Percentiles rank a stretch among this genome's conserved stretches.
phyloP scores from a whole-genome alignment of 1,140 invertebrate genomes.

The Microplitis demolitor region DNA sequence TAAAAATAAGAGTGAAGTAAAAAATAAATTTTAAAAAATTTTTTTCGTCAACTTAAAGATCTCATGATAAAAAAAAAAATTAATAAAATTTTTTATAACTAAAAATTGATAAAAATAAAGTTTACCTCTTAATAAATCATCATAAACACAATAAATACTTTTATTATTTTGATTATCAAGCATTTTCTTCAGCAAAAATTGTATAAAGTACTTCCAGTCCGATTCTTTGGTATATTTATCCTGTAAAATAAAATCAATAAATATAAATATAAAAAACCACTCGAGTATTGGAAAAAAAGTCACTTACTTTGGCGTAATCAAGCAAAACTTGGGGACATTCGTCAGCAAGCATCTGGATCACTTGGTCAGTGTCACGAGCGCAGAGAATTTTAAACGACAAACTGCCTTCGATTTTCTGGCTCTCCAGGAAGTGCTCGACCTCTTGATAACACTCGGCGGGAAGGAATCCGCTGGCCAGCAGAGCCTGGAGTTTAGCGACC shows the following conservation, averaged over 20 bases:
- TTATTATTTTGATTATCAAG: constrained; percentile 47
- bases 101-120: background rate
- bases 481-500: constrained; percentile 53
- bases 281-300: constrained; percentile 4
- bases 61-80: no score
- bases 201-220: constrained; percentile 64
- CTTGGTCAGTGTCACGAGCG: constrained; percentile 41
- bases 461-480: constrained; percentile 53
- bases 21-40: no score
- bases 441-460: constrained; percentile 56
- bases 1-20: no score
- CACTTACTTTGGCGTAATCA: constrained; percentile 64
- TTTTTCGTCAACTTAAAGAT: no score
- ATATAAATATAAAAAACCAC: background rate
- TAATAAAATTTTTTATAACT: background rate
- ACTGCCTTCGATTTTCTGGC: constrained; percentile 51
- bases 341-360: constrained; percentile 56
- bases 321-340: constrained; percentile 65
- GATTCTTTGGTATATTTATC: constrained; percentile 60
- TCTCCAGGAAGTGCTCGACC: constrained; percentile 53
- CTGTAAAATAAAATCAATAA: constrained; percentile 42
- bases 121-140: constrained; percentile 62
- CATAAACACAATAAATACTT: constrained; percentile 56
- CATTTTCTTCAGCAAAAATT: constrained; percentile 58
- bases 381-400: constrained; percentile 55